Base-by-base conservation (phyloP, 2,888 invertebrate genomes). In the Epinotia bilunana region DNA sequence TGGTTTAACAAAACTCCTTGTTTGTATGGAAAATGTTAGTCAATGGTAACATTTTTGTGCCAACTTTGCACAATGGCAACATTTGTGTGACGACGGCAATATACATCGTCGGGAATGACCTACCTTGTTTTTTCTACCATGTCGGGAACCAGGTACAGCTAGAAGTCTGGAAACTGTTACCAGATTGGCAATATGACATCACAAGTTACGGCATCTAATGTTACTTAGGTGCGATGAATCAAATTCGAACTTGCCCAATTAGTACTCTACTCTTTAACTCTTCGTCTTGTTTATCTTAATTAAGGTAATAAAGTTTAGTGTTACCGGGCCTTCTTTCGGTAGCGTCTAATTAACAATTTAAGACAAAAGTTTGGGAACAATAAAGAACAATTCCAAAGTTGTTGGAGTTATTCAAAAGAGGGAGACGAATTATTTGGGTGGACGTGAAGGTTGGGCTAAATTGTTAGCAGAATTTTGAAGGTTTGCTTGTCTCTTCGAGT, bases 231-330 rank as follows among this genome's bases (percentile, higher is more conserved):
- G 28, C 5, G 43, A 39, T 39, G 28, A 53, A 23, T 20, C 49
- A 61, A 43, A 49, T 46, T 33, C 3, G 58, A 74, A 74, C 62
- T 63, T 63, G 63, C 6, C 69, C 69, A 69, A 69, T 74, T 69
- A 74, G 63, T 43, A 23, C 20, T 53, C 53, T 68, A 68, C 62
- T 69, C 67, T 67, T 72, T 55, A 55, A 73, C 67, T 61, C 28
- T 63, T 55, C 16, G 63, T 58, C 68, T 74, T 69, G 69, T 69
- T 74, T 74, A 69, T 74, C 62, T 74, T 68, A 73, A 73, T 73
- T 68, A 73, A 73, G 73, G 73, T 62, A 68, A 62, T 73, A 73
- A 73, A 73, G 55, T 73, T 73, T 73, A 57, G 62, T 68, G 61
- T 62, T 68, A 68, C 68, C 55, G 55, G 62, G 20, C 58, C 58